Conservation (phyloP, 2,113 vertebrate genomes). For the Onychostruthus taczanowskii region DNA sequence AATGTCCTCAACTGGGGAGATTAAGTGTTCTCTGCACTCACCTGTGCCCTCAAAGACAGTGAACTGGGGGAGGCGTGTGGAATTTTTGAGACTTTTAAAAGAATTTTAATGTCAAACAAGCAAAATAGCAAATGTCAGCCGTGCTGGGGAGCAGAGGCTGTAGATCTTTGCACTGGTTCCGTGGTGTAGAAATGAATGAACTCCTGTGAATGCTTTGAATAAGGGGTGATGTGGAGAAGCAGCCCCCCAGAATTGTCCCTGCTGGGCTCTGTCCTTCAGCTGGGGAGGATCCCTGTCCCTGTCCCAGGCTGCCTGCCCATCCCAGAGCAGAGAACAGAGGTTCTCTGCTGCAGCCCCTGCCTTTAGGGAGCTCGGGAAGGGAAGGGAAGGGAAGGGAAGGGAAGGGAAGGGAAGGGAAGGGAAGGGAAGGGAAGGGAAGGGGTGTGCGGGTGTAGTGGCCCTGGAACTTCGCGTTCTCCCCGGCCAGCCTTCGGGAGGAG, state of each 20-base stretch:
- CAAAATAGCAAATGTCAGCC: neutral
- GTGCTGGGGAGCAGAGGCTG: neutral
- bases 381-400: too few relatives aligned
- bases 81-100: fast-evolving
- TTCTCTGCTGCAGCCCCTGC: neutral
- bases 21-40: fast-evolving
- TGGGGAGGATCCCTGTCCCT: neutral
- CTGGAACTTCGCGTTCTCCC: conserved; percentile 26
- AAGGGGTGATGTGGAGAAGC: neutral
- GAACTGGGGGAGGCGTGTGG: neutral
- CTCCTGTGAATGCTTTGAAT: neutral
- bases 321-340: neutral
- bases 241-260: neutral
- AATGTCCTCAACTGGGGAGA: neutral
- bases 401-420: too few relatives aligned
- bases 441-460: neutral
- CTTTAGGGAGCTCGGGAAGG: neutral
- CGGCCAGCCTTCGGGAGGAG: neutral
- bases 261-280: neutral
- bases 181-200: neutral
- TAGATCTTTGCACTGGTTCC: neutral
- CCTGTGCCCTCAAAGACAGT: neutral
- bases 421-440: neutral
- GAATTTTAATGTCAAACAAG: neutral
- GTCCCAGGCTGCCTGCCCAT: neutral